Percentiles rank a stretch among this genome's conserved stretches.
Conservation (phyloP, 2,888 invertebrate species). For the Ophonus ardosiacus region DNA sequence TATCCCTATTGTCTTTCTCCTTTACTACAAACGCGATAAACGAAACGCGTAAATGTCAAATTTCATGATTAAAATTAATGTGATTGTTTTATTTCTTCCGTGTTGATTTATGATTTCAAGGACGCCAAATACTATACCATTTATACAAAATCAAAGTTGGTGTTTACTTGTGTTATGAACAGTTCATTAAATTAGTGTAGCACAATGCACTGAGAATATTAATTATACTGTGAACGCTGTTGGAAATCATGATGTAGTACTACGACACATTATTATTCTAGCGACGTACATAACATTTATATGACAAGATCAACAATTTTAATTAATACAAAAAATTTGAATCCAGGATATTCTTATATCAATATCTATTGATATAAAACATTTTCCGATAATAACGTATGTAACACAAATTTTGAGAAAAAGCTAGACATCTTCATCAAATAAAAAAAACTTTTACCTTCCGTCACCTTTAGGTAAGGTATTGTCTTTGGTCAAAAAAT, state of each 20-base stretch:
- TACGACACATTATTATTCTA: slow-evolving; percentile 55
- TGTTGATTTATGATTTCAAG: slow-evolving; percentile 25
- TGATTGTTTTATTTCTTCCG: slow-evolving; percentile 33
- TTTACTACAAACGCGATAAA: slow-evolving; percentile 53
- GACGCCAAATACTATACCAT: slow-evolving; percentile 1
- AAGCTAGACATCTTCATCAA: no score
- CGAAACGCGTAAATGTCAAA: slow-evolving; percentile 55
- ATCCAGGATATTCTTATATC: no score
- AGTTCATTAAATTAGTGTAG: slow-evolving; percentile 52
- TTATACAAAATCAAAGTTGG: not conserved
- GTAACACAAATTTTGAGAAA: no score
- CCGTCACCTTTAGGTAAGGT: no score
- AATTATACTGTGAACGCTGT: slow-evolving; percentile 26
- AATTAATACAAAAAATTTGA: no score
- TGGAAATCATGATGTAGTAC: slow-evolving; percentile 59
- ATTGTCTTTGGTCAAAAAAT: no score
- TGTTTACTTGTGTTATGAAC: slow-evolving; percentile 23
- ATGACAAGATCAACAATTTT: slow-evolving; percentile 52
- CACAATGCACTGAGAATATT: slow-evolving; percentile 34
- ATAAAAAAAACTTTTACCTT: no score
- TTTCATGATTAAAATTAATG: slow-evolving; percentile 56
- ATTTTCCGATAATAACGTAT: no score
- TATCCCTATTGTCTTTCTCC: slow-evolving; percentile 29
- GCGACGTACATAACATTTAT: slow-evolving; percentile 34
- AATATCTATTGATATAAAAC: no score